Base-by-base conservation (phyloP, 2,888 invertebrate species). In the Chesias legatella region DNA sequence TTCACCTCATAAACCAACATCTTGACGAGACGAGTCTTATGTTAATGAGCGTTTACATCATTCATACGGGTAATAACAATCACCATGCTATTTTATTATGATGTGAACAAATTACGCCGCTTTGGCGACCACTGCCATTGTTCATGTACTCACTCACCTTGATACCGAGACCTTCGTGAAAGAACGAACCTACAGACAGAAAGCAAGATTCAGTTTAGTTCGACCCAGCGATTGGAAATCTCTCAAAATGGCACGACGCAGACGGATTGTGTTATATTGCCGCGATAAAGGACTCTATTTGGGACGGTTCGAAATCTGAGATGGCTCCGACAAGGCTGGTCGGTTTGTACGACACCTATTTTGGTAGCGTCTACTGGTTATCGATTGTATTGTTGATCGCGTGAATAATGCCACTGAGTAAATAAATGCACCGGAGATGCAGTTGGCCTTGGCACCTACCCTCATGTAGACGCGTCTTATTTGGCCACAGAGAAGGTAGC, bases 341-440 rank as follows among this genome's bases (percentile, higher is more conserved):
- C 51, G 51, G 56, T 58, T 61, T 51, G 51, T 63, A 67, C 74
- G 56, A 46, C 51, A 51, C 79, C 81, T 68, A 78, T 73, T 83
- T 82, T 77, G 83, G 81, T 75, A 71, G 61, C 67, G 64, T 67
- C 65, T 60, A 66, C 75, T 40, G 56, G 59, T 68, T 71, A 75
- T 79, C 69, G 75, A 73, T 76, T 67, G 71, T 72, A 73, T 45
- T 45, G 45, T 75, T 73, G 73, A 7, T 28, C 32, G 22, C 31
- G 27, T 33, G 43, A 31, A 26, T 17, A 17, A 24, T 25, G 31
- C 31, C 22, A 20, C 30, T 26, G 30, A 31, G 21, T 31, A 34
- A 20, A 30, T 30, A 9, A 30, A 26, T 28, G 25, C 26, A 9
- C 21, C 23, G 13, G 34, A 34, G 32, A 27, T 28, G 43, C 23